Conservation (phyloP, 1,140 invertebrate species). For the Coboldia fuscipes region DNA sequence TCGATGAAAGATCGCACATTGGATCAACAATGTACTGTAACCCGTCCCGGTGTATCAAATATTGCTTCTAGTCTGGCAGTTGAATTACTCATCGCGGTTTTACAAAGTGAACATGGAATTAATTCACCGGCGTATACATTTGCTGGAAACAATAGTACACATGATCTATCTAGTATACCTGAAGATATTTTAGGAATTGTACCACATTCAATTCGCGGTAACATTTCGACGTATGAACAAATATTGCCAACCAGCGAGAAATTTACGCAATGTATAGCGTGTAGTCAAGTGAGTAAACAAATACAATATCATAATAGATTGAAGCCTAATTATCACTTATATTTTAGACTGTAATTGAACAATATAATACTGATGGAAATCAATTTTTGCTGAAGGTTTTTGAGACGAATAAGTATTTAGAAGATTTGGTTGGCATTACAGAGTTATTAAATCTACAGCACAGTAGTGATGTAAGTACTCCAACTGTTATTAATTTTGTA, state of each 20-base stretch:
- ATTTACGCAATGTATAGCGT: slow-evolving; percentile 84
- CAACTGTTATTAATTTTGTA: too few relatives aligned
- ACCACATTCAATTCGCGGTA: slow-evolving; percentile 88
- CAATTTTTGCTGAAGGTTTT: slow-evolving; percentile 71
- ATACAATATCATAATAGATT: not conserved
- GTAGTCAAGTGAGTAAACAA: slow-evolving; percentile 32
- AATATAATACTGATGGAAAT: slow-evolving; percentile 27
- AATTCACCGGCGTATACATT: slow-evolving; percentile 29
- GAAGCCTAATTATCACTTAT: not conserved
- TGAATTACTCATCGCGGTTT: slow-evolving; percentile 68
- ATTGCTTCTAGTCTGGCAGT: slow-evolving; percentile 80
- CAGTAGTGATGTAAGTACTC: too few relatives aligned
- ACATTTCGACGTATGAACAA: slow-evolving; percentile 57
- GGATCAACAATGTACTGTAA: slow-evolving; percentile 98
- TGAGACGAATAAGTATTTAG: slow-evolving; percentile 63
- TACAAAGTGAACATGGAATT: slow-evolving; percentile 66
- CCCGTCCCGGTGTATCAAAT: slow-evolving; percentile 79
- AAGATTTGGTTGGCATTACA: slow-evolving; percentile 68
- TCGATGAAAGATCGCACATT: slow-evolving; percentile 80
- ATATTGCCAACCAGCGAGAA: slow-evolving; percentile 60
- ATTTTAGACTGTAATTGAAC: slow-evolving; percentile 9
- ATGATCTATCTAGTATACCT: slow-evolving; percentile 17
- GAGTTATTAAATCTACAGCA: slow-evolving; percentile 20
- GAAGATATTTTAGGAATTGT: slow-evolving; percentile 59
- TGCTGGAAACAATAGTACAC: slow-evolving; percentile 19